Base-by-base conservation (phyloP, 1,140 invertebrate genomes). In the Zaprionus africanus region DNA sequence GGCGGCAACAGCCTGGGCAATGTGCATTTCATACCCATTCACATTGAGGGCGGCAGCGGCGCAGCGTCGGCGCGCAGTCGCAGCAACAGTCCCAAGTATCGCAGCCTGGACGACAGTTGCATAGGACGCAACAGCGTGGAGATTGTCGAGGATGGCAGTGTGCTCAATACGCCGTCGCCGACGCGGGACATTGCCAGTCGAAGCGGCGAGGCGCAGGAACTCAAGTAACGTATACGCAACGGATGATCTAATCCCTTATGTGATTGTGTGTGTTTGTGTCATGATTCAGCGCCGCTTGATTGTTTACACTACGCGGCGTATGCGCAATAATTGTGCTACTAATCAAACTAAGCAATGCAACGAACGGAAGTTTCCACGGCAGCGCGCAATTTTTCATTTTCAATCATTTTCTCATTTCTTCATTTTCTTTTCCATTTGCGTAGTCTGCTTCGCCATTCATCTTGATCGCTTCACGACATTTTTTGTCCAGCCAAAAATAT, bases 11-110 rank as follows among this genome's bases (percentile, higher is more conserved):
- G 82, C 58, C 75, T 92, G 43, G 91, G 91, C 53, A 92, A 88
- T 79, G 91, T 92, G 64, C 91, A 92, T 78, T 92, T 92, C 31
- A 91, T 92, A 78, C 91, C 91, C 53, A 92, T 92, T 15, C 91
- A 92, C 53, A 78, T 92, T n/a, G 91, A 92, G 67, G 91, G 91
- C 22, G 91, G 91, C 22, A 62, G 70, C n/a, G 68, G 67, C 15
- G 36, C 46, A 5, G 41, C 43, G 28, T 49, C 64, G 46, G 51
- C 24, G 51, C 88, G 76, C 79, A 87, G 68, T 59, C 79, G 83
- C 60, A 90, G 85, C 73, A 66, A 13, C 53, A 90, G 86, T 58
- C 85, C 81, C 17, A 88, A 91, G 51, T 79, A 79, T 43, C 85
- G 88, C 51, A 92, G 91, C 64, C 31, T 83, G 43, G 91, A 92